These are phyloP conservation scores for Muscicapa comitata DNA, from an alignment of 2,797 vertebrate species.

Conservation along the genomic window DNA sequence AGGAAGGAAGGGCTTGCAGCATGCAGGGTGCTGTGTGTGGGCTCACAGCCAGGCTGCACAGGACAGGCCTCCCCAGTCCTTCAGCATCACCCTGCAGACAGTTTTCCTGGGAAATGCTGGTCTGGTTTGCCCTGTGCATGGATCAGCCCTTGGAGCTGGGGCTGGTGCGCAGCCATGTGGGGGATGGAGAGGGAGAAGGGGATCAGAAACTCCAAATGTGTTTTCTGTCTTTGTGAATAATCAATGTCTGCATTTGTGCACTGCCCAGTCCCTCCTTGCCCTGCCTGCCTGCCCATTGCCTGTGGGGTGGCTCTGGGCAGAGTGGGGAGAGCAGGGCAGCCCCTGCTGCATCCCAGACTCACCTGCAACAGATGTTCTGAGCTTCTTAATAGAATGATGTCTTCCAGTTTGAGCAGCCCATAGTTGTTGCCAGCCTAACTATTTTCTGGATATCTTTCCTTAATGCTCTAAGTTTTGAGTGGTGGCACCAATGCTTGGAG, in stretches of 20 bases:
- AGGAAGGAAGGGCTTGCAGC: background rate
- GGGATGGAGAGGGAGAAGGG: background rate
- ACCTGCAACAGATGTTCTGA: background rate
- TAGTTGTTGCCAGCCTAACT: background rate
- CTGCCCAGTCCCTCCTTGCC: background rate
- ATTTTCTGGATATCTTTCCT: background rate
- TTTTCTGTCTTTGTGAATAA: background rate
- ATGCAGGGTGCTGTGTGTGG: fast-evolving
- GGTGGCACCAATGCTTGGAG: slow-evolving; percentile 43
- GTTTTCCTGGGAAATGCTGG: background rate
- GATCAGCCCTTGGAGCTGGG: background rate
- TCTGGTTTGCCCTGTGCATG: background rate
- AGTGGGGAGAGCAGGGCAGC: background rate
- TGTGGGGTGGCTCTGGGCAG: fast-evolving
- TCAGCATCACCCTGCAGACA: background rate
- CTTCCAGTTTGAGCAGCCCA: background rate
- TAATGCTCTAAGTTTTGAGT: background rate
- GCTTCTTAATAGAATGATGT: background rate
- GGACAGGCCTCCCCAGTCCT: background rate
- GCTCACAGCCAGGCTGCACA: background rate
- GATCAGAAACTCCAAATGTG: background rate
- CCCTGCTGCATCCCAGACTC: background rate
- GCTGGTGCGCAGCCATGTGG: fast-evolving
- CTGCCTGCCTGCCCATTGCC: background rate
- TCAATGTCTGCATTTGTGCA: background rate